Conservation (phyloP, 2,113 vertebrate genomes). For the Aegypius monachus region DNA sequence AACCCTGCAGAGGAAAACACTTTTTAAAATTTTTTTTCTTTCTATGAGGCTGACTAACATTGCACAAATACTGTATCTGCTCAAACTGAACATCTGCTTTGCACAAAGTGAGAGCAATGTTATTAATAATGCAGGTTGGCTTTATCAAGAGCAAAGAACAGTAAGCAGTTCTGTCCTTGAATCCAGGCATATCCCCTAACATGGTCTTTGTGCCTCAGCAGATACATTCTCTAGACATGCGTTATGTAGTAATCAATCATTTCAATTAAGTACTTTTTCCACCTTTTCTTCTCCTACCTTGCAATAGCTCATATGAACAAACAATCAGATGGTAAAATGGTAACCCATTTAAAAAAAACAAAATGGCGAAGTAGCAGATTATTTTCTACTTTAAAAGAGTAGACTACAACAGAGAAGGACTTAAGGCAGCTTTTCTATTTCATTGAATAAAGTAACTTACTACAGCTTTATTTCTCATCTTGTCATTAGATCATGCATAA, state of each 20-base stretch:
- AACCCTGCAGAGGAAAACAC: background rate
- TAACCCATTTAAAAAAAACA: background rate
- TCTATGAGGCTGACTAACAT: background rate
- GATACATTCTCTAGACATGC: background rate
- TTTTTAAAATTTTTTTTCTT: too few species aligned
- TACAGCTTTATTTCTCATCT: background rate
- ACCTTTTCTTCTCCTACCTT: background rate
- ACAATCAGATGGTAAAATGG: background rate
- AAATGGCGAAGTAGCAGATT: background rate
- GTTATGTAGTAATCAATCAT: background rate
- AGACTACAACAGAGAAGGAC: background rate
- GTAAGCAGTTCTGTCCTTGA: background rate
- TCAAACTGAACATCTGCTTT: background rate
- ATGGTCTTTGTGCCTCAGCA: background rate
- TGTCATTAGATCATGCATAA: background rate
- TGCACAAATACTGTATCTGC: background rate
- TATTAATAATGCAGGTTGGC: background rate
- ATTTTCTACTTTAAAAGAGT: background rate
- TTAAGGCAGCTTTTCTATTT: background rate
- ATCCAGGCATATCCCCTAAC: background rate
- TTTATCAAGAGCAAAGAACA: background rate
- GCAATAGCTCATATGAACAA: background rate
- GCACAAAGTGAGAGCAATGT: background rate
- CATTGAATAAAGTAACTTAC: background rate
- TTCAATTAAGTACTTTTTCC: background rate